phyloP scores from a whole-genome alignment of 2,113 vertebrate species.

The Pagrus major region DNA sequence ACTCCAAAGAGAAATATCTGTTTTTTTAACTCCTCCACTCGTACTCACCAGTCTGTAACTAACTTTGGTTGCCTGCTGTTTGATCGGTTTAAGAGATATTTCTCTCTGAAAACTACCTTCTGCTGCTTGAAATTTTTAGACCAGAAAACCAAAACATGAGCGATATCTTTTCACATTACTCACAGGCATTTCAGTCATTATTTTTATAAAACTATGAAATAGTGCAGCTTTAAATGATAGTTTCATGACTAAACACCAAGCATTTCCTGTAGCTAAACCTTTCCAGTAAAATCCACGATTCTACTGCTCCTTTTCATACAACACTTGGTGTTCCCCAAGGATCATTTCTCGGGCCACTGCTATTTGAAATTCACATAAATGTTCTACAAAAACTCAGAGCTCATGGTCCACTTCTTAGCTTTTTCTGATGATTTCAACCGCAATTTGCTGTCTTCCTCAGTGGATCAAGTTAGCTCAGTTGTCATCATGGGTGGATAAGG shows the following conservation, averaged over 20 bases:
- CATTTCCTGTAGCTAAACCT: not conserved
- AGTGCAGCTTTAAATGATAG: not conserved
- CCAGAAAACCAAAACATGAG: no score
- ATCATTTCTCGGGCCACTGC: not conserved
- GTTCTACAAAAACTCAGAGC: not conserved
- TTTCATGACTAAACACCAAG: not conserved
- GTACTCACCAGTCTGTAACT: no score
- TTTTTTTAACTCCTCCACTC: no score
- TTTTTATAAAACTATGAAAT: no score
- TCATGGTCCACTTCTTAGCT: not conserved
- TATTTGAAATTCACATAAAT: not conserved
- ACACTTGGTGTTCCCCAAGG: constrained; percentile 16
- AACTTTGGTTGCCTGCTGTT: no score
- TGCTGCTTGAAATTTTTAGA: no score
- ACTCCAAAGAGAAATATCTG: no score
- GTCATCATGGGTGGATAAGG: not conserved
- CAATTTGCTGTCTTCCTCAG: not conserved
- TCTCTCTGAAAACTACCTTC: no score
- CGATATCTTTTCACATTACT: not conserved
- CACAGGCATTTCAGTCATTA: not conserved
- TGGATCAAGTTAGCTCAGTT: not conserved
- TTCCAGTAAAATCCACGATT: not conserved
- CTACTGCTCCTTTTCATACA: not conserved
- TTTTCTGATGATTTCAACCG: not conserved
- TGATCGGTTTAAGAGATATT: no score